Base-by-base conservation (phyloP, 2,797 vertebrate genomes). In the Crocodylus rhombifer region DNA sequence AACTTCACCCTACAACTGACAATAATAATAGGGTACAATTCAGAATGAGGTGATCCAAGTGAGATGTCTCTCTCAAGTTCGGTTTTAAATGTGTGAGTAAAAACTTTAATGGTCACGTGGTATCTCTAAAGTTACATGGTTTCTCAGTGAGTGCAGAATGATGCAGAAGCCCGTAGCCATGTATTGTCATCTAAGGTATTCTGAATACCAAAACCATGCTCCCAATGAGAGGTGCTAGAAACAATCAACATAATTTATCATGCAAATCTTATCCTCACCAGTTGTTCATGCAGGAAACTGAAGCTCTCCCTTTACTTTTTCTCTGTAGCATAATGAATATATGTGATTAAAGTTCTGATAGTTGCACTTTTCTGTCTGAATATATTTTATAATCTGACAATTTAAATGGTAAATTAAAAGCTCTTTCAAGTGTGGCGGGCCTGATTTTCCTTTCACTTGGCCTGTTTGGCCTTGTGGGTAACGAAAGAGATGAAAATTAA, bases 381-480 rank as follows among this genome's bases (percentile, higher is more conserved):
- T 18, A 5, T 73, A 64, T 0, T 42, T 26, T 11, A 7, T n/a
- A 69, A 77, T 84, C 58, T 74, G 62, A 78, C 77, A 86, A 76
- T 82, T 89, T 36, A 86, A 85, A 77, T 84, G 6, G 55, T 56
- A 89, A 91, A 93, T 86, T 69, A n/a, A 42, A 91, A 64, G 21
- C 2, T 84, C 3, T 83, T 94, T 80, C 67, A 93, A 89, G 76
- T 15, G 76, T 2, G 60, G 9, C 57, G 12, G 9, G 57, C 2
- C 2, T 87, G 4, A 69, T 73, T 88, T 93, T 83, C 51, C 76
- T 92, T 67, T 14, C 25, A 36, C 14, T 87, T 75, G 20, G 60
- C 62, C 81, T 85, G 10, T 73, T 91, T 85, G 86, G 55, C 77
- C 26, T 82, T 33, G 26, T 10, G 62, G 6, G 5, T 74, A 88